Evolutionary conservation across 2,797 vertebrate species (phyloP).

Genomic region (Schizopygopsis pylzovi): DNA sequence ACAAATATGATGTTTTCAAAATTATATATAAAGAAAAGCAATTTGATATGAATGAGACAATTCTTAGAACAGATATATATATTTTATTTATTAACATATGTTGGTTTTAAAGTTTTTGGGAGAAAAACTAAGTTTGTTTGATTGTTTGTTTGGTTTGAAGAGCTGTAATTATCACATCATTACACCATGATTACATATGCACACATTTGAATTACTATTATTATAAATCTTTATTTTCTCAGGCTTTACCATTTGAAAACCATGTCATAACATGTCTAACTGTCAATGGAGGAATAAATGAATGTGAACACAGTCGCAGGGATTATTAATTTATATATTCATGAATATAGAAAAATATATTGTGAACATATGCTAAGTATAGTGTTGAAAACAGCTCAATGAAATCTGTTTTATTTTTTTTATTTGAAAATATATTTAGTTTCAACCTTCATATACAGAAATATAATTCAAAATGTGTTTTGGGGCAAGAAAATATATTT

Average conservation of each 20-base stretch:
- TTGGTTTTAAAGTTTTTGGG: neutral
- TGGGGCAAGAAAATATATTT: neutral
- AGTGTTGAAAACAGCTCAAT: neutral
- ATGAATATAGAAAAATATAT: neutral
- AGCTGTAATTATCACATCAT: neutral
- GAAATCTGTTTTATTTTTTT: neutral
- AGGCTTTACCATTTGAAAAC: neutral
- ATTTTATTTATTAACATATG: neutral
- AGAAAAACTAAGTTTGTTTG: neutral
- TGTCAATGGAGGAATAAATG: neutral
- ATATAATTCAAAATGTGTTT: neutral
- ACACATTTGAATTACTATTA: neutral
- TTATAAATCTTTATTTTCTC: neutral
- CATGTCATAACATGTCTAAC: neutral
- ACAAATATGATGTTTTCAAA: neutral
- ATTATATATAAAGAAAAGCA: too few relatives aligned
- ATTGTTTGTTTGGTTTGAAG: neutral
- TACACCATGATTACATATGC: neutral
- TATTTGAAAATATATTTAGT: neutral
- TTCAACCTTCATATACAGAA: neutral
- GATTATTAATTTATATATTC: neutral
- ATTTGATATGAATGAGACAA: neutral
- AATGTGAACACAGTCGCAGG: neutral
- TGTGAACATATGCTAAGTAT: neutral
- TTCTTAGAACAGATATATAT: too few relatives aligned